These are phyloP conservation scores for Pharmacophagus antenor DNA, from an alignment of 2,888 invertebrate genomes.

Conservation along the genomic window DNA sequence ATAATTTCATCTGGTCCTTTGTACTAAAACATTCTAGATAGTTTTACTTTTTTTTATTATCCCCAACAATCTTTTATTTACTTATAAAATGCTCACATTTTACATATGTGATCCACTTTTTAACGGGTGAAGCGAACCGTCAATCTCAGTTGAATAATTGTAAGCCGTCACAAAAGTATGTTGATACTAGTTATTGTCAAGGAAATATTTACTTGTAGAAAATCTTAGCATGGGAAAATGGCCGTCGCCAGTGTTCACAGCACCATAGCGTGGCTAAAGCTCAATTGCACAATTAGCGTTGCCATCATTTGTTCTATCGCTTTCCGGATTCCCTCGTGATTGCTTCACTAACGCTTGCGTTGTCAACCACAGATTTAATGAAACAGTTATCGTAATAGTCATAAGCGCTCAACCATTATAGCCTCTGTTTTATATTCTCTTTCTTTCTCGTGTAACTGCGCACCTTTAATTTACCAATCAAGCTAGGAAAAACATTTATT, in stretches of 20 bases:
- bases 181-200: constrained; percentile 16
- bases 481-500: no score
- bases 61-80: not conserved
- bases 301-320: constrained; percentile 42
- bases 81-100: not conserved
- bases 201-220: constrained; percentile 31
- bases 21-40: no score
- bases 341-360: constrained; percentile 38
- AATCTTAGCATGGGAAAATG: constrained; percentile 41
- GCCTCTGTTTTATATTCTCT: no score
- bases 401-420: no score
- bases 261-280: constrained; percentile 55
- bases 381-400: constrained; percentile 17
- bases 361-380: constrained; percentile 11
- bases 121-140: not conserved
- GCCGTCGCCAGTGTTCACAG: constrained; percentile 33
- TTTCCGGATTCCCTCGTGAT: constrained; percentile 74
- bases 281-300: constrained; percentile 71
- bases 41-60: no score
- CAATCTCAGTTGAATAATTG: constrained; percentile 11
- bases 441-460: no score
- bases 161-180: constrained; percentile 24
- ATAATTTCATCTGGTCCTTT: no score
- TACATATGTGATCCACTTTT: not conserved
- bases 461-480: no score